Evolutionary conservation across 1,140 invertebrate species (phyloP).

Genomic region (Dendrolimus punctatus): DNA sequence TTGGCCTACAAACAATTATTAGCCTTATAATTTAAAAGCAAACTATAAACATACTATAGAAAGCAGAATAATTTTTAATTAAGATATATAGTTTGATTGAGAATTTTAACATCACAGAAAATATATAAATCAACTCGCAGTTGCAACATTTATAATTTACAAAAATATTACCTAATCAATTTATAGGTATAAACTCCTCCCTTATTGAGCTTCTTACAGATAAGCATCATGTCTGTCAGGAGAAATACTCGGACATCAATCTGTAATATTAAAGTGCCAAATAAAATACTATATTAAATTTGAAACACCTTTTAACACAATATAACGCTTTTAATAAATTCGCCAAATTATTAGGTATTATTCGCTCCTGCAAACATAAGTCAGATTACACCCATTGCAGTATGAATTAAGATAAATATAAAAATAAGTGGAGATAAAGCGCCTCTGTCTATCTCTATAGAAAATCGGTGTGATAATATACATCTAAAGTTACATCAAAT

Average conservation of each 20-base stretch:
- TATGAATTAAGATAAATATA: background rate
- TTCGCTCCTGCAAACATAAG: too few species aligned
- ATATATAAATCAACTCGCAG: background rate
- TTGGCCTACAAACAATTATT: slow-evolving; percentile 37
- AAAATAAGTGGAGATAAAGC: background rate
- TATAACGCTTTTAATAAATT: too few species aligned
- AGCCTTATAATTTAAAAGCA: background rate
- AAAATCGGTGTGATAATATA: too few species aligned
- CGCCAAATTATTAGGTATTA: too few species aligned
- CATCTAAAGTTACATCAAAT: too few species aligned
- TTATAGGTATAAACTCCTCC: slow-evolving; percentile 28
- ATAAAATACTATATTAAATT: background rate
- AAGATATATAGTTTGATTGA: background rate
- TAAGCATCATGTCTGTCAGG: slow-evolving; percentile 57
- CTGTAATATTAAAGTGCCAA: slow-evolving; percentile 35
- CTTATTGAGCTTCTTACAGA: slow-evolving; percentile 46
- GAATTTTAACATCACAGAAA: background rate
- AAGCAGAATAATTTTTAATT: background rate
- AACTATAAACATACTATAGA: slow-evolving; percentile 1
- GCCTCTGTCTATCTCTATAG: too few species aligned
- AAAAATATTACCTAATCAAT: slow-evolving; percentile 36
- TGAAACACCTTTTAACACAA: background rate
- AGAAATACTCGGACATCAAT: slow-evolving; percentile 48
- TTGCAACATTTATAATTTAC: too few species aligned
- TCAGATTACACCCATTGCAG: too few species aligned